Percentiles rank a stretch among this genome's conserved stretches.
Conservation (phyloP, 2,113 vertebrate species). For the Speoplatyrhinus poulsoni region DNA sequence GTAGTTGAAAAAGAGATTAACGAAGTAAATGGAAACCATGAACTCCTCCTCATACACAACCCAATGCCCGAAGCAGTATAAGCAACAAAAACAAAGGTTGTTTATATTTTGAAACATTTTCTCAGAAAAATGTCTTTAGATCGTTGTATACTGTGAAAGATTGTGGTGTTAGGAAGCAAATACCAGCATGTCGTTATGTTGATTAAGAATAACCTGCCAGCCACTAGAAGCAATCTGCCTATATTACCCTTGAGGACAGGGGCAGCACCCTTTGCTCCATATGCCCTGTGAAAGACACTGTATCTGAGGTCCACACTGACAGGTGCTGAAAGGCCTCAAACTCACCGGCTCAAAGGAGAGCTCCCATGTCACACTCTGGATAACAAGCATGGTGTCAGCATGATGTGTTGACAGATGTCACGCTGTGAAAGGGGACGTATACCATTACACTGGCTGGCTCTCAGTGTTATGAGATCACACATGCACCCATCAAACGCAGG, state of each 20-base stretch:
- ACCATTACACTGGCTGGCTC: constrained; percentile 15
- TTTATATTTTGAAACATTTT: background rate
- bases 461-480: constrained; percentile 1
- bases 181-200: constrained; percentile 19
- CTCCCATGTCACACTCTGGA: constrained; percentile 47
- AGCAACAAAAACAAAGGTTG: too few relatives aligned
- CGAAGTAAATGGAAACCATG: constrained; percentile 5
- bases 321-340: constrained; percentile 43
- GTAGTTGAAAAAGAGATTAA: background rate
- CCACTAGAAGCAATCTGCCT: constrained; percentile 13
- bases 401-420: constrained; percentile 36
- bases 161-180: constrained; percentile 10
- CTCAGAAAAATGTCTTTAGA: background rate
- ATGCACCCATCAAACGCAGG: constrained; percentile 1
- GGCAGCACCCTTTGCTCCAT: too few relatives aligned
- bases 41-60: constrained; percentile 21
- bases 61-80: constrained; percentile 14
- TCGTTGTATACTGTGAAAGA: background rate
- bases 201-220: constrained; percentile 18
- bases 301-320: constrained; percentile 2
- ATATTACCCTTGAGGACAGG: background rate
- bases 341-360: constrained; percentile 31
- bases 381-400: constrained; percentile 44
- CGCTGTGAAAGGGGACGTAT: constrained; percentile 7
- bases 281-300: constrained; percentile 12